Percentiles rank a stretch among this genome's conserved stretches.
These are phyloP conservation scores for Solea senegalensis DNA, from an alignment of 2,113 vertebrate species.

Conservation along the genomic window DNA sequence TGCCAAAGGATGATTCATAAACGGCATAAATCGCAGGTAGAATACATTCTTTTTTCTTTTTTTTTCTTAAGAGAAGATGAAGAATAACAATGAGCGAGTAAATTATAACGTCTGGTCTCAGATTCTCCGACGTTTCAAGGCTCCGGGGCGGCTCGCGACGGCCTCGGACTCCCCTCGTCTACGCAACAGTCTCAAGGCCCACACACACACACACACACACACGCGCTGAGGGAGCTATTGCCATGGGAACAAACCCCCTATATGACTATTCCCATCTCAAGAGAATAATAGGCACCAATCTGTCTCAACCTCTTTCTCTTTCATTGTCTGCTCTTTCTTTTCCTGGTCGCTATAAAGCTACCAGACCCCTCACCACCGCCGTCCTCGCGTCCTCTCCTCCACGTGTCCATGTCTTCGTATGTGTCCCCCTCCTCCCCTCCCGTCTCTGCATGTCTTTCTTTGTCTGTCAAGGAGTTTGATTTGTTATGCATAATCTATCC, in stretches of 20 bases:
- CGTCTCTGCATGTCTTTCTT: slow-evolving; percentile 26
- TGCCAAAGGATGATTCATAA: neutral
- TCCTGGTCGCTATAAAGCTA: slow-evolving; percentile 22
- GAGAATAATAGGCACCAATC: slow-evolving; percentile 83
- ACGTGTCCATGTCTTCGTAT: slow-evolving; percentile 17
- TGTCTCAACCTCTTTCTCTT: slow-evolving; percentile 58
- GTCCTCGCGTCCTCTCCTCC: neutral
- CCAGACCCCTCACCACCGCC: slow-evolving; percentile 23
- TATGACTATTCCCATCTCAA: slow-evolving; percentile 72
- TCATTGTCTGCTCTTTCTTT: slow-evolving; percentile 51
- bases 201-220: slow-evolving; percentile 17
- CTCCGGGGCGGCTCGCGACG: slow-evolving; percentile 7
- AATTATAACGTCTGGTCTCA: slow-evolving; percentile 47
- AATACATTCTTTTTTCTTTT: neutral
- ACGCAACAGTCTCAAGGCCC: slow-evolving; percentile 56
- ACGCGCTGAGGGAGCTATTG: slow-evolving; percentile 70
- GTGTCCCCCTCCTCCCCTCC: neutral
- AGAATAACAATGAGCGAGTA: neutral
- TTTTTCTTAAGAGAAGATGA: too few relatives aligned
- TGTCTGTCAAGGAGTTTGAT: slow-evolving; percentile 37
- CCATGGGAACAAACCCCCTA: slow-evolving; percentile 85
- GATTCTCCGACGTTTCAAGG: slow-evolving; percentile 45
- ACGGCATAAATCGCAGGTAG: neutral
- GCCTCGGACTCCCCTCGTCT: slow-evolving; percentile 49
- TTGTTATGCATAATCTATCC: slow-evolving; percentile 47